These are phyloP conservation scores for Acrobasis repandana DNA, from an alignment of 2,888 invertebrate species.

Conservation along the genomic window DNA sequence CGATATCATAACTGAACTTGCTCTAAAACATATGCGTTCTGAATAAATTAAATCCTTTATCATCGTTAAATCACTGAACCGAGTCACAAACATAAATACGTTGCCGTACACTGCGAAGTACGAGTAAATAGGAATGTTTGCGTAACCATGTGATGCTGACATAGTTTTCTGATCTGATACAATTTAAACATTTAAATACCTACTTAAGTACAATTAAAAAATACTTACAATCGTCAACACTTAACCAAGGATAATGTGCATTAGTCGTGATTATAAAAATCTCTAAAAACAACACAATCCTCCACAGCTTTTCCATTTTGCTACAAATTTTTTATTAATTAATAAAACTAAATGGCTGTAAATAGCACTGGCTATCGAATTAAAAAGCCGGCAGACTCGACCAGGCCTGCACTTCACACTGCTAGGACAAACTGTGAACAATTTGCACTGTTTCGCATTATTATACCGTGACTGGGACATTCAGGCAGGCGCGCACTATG, in stretches of 20 bases:
- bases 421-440: background rate
- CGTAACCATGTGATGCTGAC: background rate
- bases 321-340: background rate
- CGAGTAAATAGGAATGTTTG: background rate
- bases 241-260: conserved; percentile 43
- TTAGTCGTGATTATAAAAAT: conserved; percentile 5
- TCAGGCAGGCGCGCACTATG: background rate
- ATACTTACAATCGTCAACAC: conserved; percentile 70
- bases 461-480: conserved; percentile 11
- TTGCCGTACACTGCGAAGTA: background rate
- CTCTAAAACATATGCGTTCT: too few relatives aligned
- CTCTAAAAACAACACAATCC: background rate
- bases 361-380: background rate
- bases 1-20: too few relatives aligned
- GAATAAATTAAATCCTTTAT: too few relatives aligned
- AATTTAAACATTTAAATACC: background rate
- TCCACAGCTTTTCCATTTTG: background rate
- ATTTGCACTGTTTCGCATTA: conserved; percentile 19
- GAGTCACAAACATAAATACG: background rate
- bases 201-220: conserved; percentile 7
- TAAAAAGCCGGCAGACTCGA: background rate
- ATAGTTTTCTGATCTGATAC: background rate
- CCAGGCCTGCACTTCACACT: conserved; percentile 1
- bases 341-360: background rate
- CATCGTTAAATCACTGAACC: background rate